Conservation (phyloP, 1,140 invertebrate species). For the Pseudomyrmex dendroicus region DNA sequence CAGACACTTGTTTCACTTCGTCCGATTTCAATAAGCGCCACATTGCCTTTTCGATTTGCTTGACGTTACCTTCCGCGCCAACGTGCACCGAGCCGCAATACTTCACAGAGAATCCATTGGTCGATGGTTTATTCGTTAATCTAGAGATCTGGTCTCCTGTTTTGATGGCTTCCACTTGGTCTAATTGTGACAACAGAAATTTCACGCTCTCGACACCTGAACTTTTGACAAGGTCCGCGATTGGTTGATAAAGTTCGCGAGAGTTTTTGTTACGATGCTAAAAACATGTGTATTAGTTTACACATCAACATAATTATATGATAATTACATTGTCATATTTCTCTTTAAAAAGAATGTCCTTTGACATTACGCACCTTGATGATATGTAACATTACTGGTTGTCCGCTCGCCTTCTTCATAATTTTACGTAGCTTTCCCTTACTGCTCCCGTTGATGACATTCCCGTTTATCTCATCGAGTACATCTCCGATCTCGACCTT, state of each 20-base stretch:
- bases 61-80: slow-evolving; percentile 85
- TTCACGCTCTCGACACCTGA: slow-evolving; percentile 76
- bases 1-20: slow-evolving; percentile 77
- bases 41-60: slow-evolving; percentile 86
- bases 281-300: slow-evolving; percentile 39
- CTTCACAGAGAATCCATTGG: slow-evolving; percentile 81
- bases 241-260: slow-evolving; percentile 80
- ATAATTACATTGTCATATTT: not conserved
- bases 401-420: slow-evolving; percentile 83
- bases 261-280: slow-evolving; percentile 76
- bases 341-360: not conserved
- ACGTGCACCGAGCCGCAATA: slow-evolving; percentile 84
- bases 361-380: slow-evolving; percentile 85
- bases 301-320: not conserved
- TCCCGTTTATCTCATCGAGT: slow-evolving; percentile 88
- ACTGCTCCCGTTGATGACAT: slow-evolving; percentile 82
- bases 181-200: slow-evolving; percentile 62
- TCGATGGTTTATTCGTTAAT: slow-evolving; percentile 63
- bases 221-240: slow-evolving; percentile 77
- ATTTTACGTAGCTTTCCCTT: slow-evolving; percentile 85
- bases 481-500: slow-evolving; percentile 87
- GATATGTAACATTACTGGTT: slow-evolving; percentile 85
- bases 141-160: slow-evolving; percentile 37
- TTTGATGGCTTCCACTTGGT: slow-evolving; percentile 17
- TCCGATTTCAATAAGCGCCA: slow-evolving; percentile 77